Conservation (phyloP, 2,113 vertebrate species). For the Epinephelus cyanopodus region DNA sequence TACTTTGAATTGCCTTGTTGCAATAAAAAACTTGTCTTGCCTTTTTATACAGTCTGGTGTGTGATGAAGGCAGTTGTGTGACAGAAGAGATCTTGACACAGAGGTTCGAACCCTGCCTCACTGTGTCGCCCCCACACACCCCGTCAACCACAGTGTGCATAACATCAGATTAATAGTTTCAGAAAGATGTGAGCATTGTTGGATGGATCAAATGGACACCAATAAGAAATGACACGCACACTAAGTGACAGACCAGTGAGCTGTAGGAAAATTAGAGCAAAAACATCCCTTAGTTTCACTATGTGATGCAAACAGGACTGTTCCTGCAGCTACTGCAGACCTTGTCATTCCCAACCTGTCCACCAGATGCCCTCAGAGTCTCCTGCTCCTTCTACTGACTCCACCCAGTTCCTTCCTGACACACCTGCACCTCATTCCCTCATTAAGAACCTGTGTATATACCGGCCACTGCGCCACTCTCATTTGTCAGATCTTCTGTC, state of each 20-base stretch:
- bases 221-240: background rate
- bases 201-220: background rate
- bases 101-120: background rate
- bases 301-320: background rate
- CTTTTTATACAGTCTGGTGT: background rate
- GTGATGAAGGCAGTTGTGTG: background rate
- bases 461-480: background rate
- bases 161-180: background rate
- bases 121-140: background rate
- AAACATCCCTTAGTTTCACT: background rate
- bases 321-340: background rate
- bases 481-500: background rate
- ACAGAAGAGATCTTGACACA: background rate
- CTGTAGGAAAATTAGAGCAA: background rate
- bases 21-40: no score
- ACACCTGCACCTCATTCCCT: background rate
- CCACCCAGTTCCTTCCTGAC: background rate
- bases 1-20: no score
- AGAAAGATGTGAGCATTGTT: background rate
- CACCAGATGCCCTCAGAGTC: slow-evolving; percentile 4
- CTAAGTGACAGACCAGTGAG: background rate
- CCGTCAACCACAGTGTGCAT: background rate
- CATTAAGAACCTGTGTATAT: no score
- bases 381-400: background rate
- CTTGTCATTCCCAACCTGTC: background rate